Evolutionary conservation across 2,797 vertebrate species (phyloP).

Genomic region (Sebastes hubbsi): DNA sequence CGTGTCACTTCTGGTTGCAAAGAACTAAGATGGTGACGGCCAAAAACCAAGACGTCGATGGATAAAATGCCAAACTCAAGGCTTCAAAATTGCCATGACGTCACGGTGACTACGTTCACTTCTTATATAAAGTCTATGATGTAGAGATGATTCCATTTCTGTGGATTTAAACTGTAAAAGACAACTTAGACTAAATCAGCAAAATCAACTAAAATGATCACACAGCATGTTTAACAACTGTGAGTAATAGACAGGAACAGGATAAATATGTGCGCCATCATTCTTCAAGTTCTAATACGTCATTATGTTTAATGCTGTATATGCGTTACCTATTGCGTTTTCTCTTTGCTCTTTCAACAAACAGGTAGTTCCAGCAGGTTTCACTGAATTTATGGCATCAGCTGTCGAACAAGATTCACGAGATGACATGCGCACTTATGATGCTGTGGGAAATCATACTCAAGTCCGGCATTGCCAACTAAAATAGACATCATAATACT

Average conservation of each 20-base stretch:
- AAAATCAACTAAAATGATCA: background rate
- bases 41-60: no score
- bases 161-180: background rate
- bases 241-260: background rate
- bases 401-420: background rate
- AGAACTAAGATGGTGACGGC: no score
- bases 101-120: background rate
- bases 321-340: background rate
- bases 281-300: background rate
- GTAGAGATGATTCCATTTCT: background rate
- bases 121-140: background rate
- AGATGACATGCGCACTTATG: background rate
- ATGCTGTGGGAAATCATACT: slow-evolving; percentile 8
- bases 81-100: no score
- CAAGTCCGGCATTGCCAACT: background rate
- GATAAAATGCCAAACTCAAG: no score
- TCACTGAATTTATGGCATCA: background rate
- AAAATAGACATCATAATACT: slow-evolving; percentile 23
- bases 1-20: background rate
- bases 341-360: background rate
- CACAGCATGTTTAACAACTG: background rate
- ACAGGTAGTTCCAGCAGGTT: background rate
- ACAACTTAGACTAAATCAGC: background rate
- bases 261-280: background rate
- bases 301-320: background rate